Conservation (phyloP, 2,113 vertebrate genomes). For the Odocoileus hemionus region DNA sequence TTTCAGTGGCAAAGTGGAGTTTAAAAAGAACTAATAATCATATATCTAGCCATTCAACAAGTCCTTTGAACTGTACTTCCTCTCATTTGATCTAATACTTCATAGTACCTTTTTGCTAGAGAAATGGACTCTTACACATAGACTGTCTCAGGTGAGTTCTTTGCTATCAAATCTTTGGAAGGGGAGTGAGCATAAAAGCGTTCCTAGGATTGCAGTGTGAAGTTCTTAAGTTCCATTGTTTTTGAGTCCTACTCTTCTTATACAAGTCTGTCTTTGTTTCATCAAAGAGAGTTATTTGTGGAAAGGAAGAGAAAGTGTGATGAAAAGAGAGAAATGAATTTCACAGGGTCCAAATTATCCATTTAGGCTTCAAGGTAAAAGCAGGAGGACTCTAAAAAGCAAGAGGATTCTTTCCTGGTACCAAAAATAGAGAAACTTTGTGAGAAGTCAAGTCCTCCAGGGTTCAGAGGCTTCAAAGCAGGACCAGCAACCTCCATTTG, state of each 20-base stretch:
- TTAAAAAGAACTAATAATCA: conserved; percentile 24
- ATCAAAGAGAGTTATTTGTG: conserved; percentile 15
- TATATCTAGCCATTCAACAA: not conserved
- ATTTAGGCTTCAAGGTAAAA: not conserved
- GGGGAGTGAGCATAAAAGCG: not conserved
- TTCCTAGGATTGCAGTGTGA: not conserved
- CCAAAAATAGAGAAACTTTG: not conserved
- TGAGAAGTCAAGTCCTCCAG: not conserved
- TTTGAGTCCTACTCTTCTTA: conserved; percentile 41
- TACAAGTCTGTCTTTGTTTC: not conserved
- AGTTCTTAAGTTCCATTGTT: conserved; percentile 39
- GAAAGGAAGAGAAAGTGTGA: not conserved
- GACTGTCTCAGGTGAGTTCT: not conserved
- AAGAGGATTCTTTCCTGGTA: not conserved
- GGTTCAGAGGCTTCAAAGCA: not conserved
- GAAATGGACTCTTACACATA: conserved; percentile 29
- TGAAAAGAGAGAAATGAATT: not conserved
- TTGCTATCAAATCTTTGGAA: conserved; percentile 30
- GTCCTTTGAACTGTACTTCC: conserved; percentile 15
- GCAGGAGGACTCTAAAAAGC: not conserved
- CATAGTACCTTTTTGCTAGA: conserved; percentile 4
- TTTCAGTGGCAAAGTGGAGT: not conserved
- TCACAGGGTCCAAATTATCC: not conserved
- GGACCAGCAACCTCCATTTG: not conserved
- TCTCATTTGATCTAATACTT: conserved; percentile 41